phyloP scores from a whole-genome alignment of 1,140 invertebrate genomes.

The Trichoplusia ni region DNA sequence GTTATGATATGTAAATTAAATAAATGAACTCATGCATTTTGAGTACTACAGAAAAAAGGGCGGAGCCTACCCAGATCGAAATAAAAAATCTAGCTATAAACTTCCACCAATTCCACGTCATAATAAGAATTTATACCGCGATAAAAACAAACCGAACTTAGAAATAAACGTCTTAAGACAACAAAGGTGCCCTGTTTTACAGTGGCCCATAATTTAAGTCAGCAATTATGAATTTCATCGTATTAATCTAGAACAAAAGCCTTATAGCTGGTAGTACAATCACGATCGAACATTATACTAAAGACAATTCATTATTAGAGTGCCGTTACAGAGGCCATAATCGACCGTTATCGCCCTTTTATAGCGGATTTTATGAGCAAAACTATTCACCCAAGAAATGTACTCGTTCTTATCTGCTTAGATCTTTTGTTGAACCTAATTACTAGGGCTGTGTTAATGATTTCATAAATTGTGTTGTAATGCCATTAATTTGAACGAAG shows the following conservation, averaged over 20 bases:
- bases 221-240: constrained; percentile 39
- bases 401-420: constrained; percentile 64
- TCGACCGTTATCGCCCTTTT: constrained; percentile 79
- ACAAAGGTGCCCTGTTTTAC: neutral
- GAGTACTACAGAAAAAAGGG: too few relatives aligned
- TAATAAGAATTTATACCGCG: too few relatives aligned
- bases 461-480: neutral
- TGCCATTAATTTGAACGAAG: neutral
- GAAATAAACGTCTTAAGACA: too few relatives aligned
- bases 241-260: constrained; percentile 57
- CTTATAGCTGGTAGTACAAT: constrained; percentile 57
- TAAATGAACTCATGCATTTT: too few relatives aligned
- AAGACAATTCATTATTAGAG: constrained; percentile 81
- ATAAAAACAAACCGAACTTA: too few relatives aligned
- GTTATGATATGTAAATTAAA: too few relatives aligned
- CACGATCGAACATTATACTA: constrained; percentile 72
- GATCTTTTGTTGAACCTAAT: constrained; percentile 66
- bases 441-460: constrained; percentile 37
- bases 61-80: too few relatives aligned
- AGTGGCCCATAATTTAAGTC: neutral
- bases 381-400: constrained; percentile 76
- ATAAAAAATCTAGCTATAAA: too few relatives aligned
- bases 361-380: constrained; percentile 74
- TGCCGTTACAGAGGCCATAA: constrained; percentile 70
- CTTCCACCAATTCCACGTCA: too few relatives aligned